Base-by-base conservation (phyloP, 2,888 invertebrate species). In the Oxyteleia sp. region DNA sequence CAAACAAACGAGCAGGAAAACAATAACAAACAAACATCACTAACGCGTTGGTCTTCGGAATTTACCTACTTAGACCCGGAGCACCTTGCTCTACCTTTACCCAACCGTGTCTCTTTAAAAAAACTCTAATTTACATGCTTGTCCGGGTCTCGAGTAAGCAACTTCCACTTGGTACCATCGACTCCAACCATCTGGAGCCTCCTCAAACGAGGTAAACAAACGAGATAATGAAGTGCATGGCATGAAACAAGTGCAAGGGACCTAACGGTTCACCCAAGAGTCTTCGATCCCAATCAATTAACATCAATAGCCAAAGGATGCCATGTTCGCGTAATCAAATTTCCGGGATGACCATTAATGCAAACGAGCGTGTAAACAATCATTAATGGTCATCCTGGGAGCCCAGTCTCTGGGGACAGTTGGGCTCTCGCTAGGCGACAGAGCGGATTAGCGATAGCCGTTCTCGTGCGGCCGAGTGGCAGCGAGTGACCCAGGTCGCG, bases 31-130 rank as follows among this genome's bases (percentile, higher is more conserved):
- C 87, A 29, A 32, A 35, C 16, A 91, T 88, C 90, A 90, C 88
- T 90, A 87, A 90, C 89, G 90, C 91, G 90, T 88, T 91, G 90
- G 91, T 91, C 90, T 32, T 32, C 8, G 8, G 10, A 32, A 32
- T 32, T 32, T 32, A 32, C 10, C 10, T 32, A 32, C 8, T 8
- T 8, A 32, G 32, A 32, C 10, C 32, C 32, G 1, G 10, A 32
- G 8, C 32, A 32, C 23, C 23, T 23, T 23, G 2, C 23, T 23
- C 23, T 23, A 23, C n/a, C n/a, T n/a, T n/a, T n/a, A n/a, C n/a
- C n/a, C n/a, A n/a, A n/a, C n/a, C n/a, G n/a, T n/a, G n/a, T n/a
- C n/a, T n/a, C n/a, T n/a, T n/a, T n/a, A 23, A 23, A 38, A 69
- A 13, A 69, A 26, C 10, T 55, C 29, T 29, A 41, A n/a, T 26